These are phyloP conservation scores for Struthidea cinerea DNA, from an alignment of 2,113 vertebrate genomes.

Conservation along the genomic window DNA sequence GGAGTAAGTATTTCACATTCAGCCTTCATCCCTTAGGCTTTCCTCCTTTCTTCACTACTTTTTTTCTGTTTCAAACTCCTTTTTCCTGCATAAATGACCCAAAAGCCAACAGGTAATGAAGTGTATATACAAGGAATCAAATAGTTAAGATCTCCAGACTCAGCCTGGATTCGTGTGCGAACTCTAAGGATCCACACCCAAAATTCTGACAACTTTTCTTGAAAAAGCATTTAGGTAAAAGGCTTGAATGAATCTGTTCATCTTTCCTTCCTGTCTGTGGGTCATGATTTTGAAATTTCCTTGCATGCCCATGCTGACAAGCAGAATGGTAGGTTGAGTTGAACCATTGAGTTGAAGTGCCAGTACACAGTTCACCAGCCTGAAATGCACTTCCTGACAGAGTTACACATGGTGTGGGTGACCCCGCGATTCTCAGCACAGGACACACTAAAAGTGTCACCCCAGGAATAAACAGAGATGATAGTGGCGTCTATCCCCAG, in stretches of 20 bases:
- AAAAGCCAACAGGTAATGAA: conserved; percentile 25
- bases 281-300: not conserved
- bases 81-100: not conserved
- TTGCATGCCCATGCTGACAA: not conserved
- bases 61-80: conserved; percentile 7
- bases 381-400: not conserved
- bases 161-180: not conserved
- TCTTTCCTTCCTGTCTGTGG: not conserved
- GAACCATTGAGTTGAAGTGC: not conserved
- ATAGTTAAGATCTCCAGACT: not conserved
- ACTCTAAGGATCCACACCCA: not conserved
- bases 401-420: not conserved
- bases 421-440: not conserved
- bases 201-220: not conserved
- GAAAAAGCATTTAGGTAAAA: not conserved
- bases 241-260: not conserved
- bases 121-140: not conserved
- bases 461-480: not conserved
- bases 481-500: not conserved
- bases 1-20: conserved; percentile 78
- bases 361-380: not conserved
- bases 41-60: not conserved
- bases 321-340: not conserved
- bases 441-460: not conserved
- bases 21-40: conserved; percentile 63